Conservation (phyloP, 2,888 invertebrate genomes). For the Aromia moschata region DNA sequence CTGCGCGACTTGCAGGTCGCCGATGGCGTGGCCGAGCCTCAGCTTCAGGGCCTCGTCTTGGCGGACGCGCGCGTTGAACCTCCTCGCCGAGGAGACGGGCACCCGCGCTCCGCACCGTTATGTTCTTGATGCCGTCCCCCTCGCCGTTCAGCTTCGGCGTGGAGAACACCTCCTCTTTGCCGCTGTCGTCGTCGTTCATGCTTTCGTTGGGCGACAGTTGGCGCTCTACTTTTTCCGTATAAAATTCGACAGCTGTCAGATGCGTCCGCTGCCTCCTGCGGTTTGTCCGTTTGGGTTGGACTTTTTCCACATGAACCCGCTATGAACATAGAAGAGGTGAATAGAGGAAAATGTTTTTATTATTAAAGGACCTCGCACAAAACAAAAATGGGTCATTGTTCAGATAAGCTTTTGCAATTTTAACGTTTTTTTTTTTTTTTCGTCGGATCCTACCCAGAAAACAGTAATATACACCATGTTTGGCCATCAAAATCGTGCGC, state of each 20-base stretch:
- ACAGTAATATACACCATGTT: too few relatives aligned
- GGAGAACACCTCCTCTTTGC: conserved; percentile 25
- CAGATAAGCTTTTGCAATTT: too few relatives aligned
- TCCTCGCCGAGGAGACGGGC: conserved; percentile 52
- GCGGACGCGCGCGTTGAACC: conserved; percentile 48
- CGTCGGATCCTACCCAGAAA: too few relatives aligned
- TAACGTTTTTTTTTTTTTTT: too few relatives aligned
- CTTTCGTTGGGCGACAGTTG: neutral
- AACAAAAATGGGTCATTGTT: too few relatives aligned
- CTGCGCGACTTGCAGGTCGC: conserved; percentile 29
- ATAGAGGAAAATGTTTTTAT: too few relatives aligned
- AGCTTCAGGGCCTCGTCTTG: conserved; percentile 39
- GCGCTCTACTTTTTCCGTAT: neutral
- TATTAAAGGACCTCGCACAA: too few relatives aligned
- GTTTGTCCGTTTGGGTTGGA: too few relatives aligned
- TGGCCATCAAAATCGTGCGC: too few relatives aligned
- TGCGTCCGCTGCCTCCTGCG: neutral
- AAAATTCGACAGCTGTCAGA: conserved; percentile 1
- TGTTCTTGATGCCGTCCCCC: conserved; percentile 49
- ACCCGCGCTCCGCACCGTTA: conserved; percentile 40
- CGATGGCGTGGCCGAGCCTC: conserved; percentile 46
- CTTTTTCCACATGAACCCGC: too few relatives aligned
- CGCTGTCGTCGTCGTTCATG: conserved; percentile 18
- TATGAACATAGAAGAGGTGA: too few relatives aligned
- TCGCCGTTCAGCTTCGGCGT: conserved; percentile 45